A percentile compares a stretch with the other conserved stretches of the same genome.
Evolutionary conservation across 2,113 vertebrate species (phyloP).

Genomic region (Cavia aperea): DNA sequence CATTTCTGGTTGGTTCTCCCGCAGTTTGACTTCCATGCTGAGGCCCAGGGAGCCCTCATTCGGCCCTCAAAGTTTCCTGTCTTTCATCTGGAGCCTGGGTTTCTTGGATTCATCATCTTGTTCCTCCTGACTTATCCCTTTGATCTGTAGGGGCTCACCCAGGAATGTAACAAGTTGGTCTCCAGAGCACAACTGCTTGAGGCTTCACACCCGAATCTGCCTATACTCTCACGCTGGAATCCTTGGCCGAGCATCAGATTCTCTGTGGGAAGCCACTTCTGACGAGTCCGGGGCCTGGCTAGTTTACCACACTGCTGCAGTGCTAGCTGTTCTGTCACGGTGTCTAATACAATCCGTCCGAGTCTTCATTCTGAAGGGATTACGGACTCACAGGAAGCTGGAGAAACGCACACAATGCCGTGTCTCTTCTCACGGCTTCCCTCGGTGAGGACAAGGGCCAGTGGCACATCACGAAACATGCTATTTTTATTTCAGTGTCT

Average conservation of each 20-base stretch:
- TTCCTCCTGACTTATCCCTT: neutral
- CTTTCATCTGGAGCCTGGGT: neutral
- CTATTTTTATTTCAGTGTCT: neutral
- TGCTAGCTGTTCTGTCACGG: neutral
- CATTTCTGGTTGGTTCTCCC: neutral
- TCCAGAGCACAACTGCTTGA: neutral
- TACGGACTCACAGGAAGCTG: neutral
- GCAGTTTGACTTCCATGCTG: neutral
- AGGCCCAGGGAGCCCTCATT: neutral
- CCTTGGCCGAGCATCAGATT: neutral
- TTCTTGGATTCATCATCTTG: neutral
- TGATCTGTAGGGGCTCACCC: neutral
- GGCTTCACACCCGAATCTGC: neutral
- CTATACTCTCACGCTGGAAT: neutral
- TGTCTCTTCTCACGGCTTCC: neutral
- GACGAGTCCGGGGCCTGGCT: neutral
- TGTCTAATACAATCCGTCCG: neutral
- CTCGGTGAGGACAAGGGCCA: neutral
- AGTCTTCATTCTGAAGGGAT: constrained; percentile 22
- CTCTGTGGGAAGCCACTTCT: neutral
- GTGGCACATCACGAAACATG: neutral
- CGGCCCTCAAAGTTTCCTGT: neutral
- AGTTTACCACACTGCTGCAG: neutral
- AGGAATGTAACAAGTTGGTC: neutral
- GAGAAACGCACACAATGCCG: neutral